Percentiles rank a stretch among this genome's conserved stretches.
Conservation (phyloP, 2,797 vertebrate species). For the Okamejei kenojei region DNA sequence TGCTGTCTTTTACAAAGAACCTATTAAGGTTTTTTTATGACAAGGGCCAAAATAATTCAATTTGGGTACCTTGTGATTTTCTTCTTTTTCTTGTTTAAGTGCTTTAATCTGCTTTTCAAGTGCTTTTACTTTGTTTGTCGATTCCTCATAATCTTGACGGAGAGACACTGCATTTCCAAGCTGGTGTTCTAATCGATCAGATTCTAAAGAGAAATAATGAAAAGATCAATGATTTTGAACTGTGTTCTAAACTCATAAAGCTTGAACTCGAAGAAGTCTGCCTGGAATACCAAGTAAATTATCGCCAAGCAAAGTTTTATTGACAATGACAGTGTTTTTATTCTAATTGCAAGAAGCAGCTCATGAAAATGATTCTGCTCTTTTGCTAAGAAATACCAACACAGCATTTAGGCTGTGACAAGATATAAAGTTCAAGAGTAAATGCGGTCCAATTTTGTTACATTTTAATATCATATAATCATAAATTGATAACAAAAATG, state of each 20-base stretch:
- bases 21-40: neutral
- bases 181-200: constrained; percentile 77
- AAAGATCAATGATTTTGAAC: constrained; percentile 40
- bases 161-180: constrained; percentile 77
- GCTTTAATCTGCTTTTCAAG: constrained; percentile 81
- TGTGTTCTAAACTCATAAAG: constrained; percentile 12
- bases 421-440: neutral
- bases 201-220: constrained; percentile 60
- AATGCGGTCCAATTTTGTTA: neutral
- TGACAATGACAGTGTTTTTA: neutral
- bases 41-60: constrained; percentile 7
- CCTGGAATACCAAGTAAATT: neutral
- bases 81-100: constrained; percentile 80
- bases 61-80: constrained; percentile 76
- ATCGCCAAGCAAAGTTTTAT: neutral
- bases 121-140: constrained; percentile 70
- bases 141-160: constrained; percentile 79
- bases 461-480: neutral
- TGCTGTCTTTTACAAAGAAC: neutral
- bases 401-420: neutral
- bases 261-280: too few relatives aligned
- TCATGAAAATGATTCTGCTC: neutral
- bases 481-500: neutral
- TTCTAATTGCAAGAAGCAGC: neutral
- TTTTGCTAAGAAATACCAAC: neutral